These are phyloP conservation scores for Indri indri DNA, from an alignment of 2,113 vertebrate species.

Conservation along the genomic window DNA sequence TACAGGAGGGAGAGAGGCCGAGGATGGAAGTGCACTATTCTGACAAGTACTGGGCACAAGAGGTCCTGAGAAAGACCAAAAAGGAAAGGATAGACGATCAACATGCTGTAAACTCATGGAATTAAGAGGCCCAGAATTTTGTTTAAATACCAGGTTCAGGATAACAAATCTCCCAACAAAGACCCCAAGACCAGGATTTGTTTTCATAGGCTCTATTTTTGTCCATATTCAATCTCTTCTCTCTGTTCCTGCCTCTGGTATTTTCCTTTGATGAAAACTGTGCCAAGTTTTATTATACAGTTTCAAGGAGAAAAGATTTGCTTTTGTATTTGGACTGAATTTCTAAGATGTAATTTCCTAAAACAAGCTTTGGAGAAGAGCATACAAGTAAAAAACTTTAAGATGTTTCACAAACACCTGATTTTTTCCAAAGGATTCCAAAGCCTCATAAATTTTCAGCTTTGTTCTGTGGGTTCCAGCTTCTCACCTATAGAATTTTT, in stretches of 20 bases:
- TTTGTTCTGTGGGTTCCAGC: neutral
- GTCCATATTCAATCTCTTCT: neutral
- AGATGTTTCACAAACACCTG: conserved; percentile 57
- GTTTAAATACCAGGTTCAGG: neutral
- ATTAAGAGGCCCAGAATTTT: neutral
- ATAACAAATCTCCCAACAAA: neutral
- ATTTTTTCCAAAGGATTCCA: conserved; percentile 36
- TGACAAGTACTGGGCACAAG: neutral
- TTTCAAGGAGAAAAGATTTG: conserved; percentile 50
- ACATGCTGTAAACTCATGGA: neutral
- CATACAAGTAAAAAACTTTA: conserved; percentile 48
- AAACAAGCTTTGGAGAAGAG: conserved; percentile 59
- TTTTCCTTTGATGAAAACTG: conserved; percentile 58
- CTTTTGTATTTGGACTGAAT: conserved; percentile 48
- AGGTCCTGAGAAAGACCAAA: neutral
- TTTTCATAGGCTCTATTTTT: conserved; percentile 16
- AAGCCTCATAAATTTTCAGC: conserved; percentile 4
- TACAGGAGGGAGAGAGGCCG: neutral
- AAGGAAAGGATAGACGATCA: neutral
- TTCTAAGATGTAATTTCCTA: conserved; percentile 66
- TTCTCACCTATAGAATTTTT: neutral
- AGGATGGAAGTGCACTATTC: neutral
- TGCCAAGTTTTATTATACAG: conserved; percentile 41
- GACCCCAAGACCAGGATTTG: neutral
- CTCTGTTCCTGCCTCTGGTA: neutral